Base-by-base conservation (phyloP, 2,113 vertebrate genomes). In the Nesoenas mayeri region DNA sequence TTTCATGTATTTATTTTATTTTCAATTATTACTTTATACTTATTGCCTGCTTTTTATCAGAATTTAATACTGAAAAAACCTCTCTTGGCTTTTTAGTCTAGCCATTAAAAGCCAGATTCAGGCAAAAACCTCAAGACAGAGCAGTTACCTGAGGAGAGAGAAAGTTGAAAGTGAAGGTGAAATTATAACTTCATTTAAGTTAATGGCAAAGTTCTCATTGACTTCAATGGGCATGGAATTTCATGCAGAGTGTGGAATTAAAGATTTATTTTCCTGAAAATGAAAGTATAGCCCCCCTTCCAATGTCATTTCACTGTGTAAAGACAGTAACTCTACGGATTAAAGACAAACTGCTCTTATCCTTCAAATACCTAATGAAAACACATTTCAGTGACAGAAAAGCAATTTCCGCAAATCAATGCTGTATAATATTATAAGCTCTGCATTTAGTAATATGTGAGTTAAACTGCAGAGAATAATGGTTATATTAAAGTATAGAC, bases 301-400 rank as follows among this genome's bases (percentile, higher is more conserved):
- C 20, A 65, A 65, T 79, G n/a, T 92, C 25, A 64, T 62, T 75
- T 86, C 2, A 5, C 58, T 75, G 3, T 69, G 51, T 85, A 93
- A 81, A 91, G 84, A 82, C 29, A 91, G 26, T 79, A 56, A 18
- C 15, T 88, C 29, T n/a, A 34, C 38, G 80, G 20, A 91, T 65
- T 91, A 91, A 74, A 85, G 19, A 19, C 31, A 91, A 91, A 87
- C 61, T 48, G 28, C 15, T 85, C 66, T 31, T 85, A 96, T 69
- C 77, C 84, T 91, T 96, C 61, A 57, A 64, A 64, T 70, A 47
- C 7, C 42, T 67, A 89, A 93, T 89, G 61, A 94, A 97, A 97
- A 82, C 13, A 64, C 38, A 96, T 79, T 96, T 95, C 62, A 72
- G 40, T 56, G 91, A 86, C 75, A 94, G 26, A 91, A 88, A 95